These are phyloP conservation scores for Hypanus sabinus DNA, from an alignment of 2,113 vertebrate species.

Conservation along the genomic window DNA sequence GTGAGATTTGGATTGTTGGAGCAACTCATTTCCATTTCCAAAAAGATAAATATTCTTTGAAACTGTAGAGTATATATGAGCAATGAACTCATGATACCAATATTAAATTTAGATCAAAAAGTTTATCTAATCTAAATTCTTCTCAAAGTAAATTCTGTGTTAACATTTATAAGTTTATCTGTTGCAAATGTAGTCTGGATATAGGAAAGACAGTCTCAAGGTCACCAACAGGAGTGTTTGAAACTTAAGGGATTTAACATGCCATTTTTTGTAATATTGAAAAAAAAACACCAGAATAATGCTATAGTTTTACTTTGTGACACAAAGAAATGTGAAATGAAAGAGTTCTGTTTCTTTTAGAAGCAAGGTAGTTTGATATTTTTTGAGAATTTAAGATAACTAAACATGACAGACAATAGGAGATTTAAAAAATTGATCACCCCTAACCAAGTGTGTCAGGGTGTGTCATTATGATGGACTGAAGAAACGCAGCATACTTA, in stretches of 20 bases:
- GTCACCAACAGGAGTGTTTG: no score
- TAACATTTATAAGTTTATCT: neutral
- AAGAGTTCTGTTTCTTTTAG: neutral
- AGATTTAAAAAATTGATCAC: neutral
- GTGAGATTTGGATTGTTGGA: neutral
- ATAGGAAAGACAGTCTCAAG: neutral
- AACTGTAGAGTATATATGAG: neutral
- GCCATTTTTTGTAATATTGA: neutral
- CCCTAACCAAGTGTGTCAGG: neutral
- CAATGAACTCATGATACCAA: neutral
- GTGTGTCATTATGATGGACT: no score
- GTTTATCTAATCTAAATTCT: neutral
- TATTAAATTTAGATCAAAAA: neutral
- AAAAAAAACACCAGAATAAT: neutral
- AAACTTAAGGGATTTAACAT: neutral
- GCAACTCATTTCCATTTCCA: neutral
- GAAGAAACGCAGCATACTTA: neutral
- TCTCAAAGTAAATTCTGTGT: neutral
- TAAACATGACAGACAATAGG: no score
- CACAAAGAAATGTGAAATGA: neutral
- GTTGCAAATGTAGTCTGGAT: neutral
- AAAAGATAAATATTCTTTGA: neutral
- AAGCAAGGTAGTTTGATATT: neutral
- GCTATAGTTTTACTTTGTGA: neutral
- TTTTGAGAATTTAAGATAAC: neutral